Evolutionary conservation across 2,113 vertebrate species (phyloP), one percentile per base, ranked within the genome.

Genomic region (Ursus arctos): DNA sequence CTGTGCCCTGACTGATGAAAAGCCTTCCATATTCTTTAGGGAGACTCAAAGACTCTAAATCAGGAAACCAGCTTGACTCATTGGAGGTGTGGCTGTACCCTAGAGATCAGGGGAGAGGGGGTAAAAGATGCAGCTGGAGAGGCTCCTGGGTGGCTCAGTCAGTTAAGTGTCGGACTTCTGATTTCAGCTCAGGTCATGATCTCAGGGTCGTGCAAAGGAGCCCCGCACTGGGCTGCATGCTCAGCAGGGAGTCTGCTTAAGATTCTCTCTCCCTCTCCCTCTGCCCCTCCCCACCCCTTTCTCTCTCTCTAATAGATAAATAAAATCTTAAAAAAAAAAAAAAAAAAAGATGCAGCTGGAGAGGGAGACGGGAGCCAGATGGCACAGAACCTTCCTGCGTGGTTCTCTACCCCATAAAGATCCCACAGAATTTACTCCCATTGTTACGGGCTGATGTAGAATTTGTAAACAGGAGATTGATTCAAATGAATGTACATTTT

Each of bases 61-160:
- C 63, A 86, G 33, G 80, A 82, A 92, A 72, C 36, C 36, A 43
- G 19, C 2, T 11, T 71, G 71, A 4, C 31, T 63, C 19, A 5
- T 2, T 14, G 19, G 6, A 53, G 13, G 51, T 14, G 7, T 24
- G 65, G 11, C 21, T 67, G 4, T 36, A 33, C 33, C 47, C 53
- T 31, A 19, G 18, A 5, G 0, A 49, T 13, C 13, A n/a, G 53
- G 33, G n/a, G 2, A 24, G 4, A 40, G 2, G 14, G 13, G 0
- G 12, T n/a, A 12, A 36, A 61, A 82, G 55, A 72, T 0, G 0
- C 12, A 0, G 59, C 24, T 61, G 24, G 59, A 61, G 59, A 24
- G 57, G 8, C 57, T 24, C 57, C 22, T 59, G 57, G 22, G 7
- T 22, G 57, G 22, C 57, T 59, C 22, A 10, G 8, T 59, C 22